Evolutionary conservation across 2,797 vertebrate species (phyloP), one percentile per base, ranked within the genome.

Genomic region (Tokudaia muenninki): DNA sequence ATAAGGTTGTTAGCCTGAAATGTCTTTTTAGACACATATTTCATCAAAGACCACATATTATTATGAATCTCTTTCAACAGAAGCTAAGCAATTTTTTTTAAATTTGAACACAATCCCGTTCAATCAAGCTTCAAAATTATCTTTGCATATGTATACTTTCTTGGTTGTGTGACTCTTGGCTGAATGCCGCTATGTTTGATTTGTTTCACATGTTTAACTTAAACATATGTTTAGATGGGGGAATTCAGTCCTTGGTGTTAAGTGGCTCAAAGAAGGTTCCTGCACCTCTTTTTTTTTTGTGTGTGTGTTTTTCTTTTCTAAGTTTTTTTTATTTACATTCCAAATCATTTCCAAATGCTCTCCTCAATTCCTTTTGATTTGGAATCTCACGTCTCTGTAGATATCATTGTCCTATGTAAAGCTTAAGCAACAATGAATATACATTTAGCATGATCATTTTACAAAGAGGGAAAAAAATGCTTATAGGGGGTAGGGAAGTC

Each of bases 1-100:
- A 65, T 77, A 41, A 94, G 86, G 55, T 81, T 16, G 0, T 72
- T 75, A 91, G 31, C 6, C 65, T 89, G 65, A 41, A 93, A 83
- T 47, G 8, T 81, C 1, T 61, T 57, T 92, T 70, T n/a, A 17
- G 21, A 21, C 3, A n/a, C 34, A 19, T 44, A 89, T 81, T 92
- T 57, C 57, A 34, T 63, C 12, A 90, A n/a, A 80, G 41, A 61
- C 29, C 31, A 19, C 9, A 22, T 57, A 22, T 55, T 57, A 41
- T 75, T 52, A 34, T 50, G 37, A 13, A 31, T 70, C 84, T 70
- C 63, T 8, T 84, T 96, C 19, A 93, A 70, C 87, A 84, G 59
- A 3, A 97, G 34, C 34, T 52, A 29, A 84, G 75, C 19, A 79
- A 93, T 87, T 84, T 67, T 55, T 83, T 93, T 50, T 29, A 34